A percentile compares a stretch with the other conserved stretches of the same genome.
Conservation (phyloP, 2,888 invertebrate species). For the Pyrocoelia pectoralis region DNA sequence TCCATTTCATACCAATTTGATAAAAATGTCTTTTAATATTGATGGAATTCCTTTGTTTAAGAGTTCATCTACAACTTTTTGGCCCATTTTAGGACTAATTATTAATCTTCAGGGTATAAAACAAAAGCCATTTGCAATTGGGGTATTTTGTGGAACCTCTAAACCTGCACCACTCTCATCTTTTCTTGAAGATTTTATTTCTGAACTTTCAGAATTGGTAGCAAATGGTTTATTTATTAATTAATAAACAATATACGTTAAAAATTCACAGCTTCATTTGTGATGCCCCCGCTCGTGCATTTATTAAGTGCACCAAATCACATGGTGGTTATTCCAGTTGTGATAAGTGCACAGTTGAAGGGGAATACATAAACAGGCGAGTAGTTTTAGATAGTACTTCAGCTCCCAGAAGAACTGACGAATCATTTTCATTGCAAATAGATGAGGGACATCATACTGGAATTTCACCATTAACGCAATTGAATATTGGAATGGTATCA, state of each 20-base stretch:
- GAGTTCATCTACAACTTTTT: constrained; percentile 2
- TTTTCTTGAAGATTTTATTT: constrained; percentile 37
- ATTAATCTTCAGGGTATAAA: not conserved
- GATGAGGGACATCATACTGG: constrained; percentile 33
- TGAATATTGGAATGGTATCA: constrained; percentile 16
- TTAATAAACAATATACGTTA: constrained; percentile 17
- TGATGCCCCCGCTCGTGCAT: constrained; percentile 33
- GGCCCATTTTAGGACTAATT: constrained; percentile 14
- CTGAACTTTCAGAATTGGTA: constrained; percentile 24
- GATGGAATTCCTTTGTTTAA: constrained; percentile 15
- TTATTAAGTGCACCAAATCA: constrained; percentile 29
- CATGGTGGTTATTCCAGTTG: constrained; percentile 31
- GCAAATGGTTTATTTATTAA: constrained; percentile 15
- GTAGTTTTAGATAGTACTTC: constrained; percentile 11
- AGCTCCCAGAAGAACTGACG: constrained; percentile 22
- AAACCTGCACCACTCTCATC: constrained; percentile 34
- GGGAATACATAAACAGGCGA: constrained; percentile 17
- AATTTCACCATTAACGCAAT: too few species aligned
- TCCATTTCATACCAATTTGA: too few species aligned
- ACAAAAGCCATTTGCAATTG: constrained; percentile 29
- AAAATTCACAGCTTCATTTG: constrained; percentile 32
- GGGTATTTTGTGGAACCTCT: constrained; percentile 35
- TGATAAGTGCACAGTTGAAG: constrained; percentile 24
- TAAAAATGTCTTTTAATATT: too few species aligned
- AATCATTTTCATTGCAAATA: constrained; percentile 18